Conservation (phyloP, 2,797 vertebrate genomes). For the Orestias chungarensis region DNA sequence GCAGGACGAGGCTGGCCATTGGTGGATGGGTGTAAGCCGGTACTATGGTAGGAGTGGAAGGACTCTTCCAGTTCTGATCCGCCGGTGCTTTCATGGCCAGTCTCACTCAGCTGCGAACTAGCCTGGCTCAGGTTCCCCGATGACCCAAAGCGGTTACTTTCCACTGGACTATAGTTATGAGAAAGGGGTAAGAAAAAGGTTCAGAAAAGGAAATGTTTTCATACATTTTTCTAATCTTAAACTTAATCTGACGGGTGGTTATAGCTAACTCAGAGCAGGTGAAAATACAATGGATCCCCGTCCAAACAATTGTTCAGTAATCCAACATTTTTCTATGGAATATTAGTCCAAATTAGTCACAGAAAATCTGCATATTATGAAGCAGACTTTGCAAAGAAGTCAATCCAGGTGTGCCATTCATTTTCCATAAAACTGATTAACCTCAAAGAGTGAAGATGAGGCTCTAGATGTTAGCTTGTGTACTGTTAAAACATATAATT, state of each 20-base stretch:
- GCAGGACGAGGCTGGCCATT: conserved; percentile 66
- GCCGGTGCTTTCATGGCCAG: conserved; percentile 84
- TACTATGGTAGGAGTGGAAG: conserved; percentile 83
- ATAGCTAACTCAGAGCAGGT: neutral
- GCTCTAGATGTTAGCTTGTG: no score
- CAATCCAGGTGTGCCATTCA: no score
- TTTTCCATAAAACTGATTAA: no score
- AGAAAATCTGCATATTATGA: no score
- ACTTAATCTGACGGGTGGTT: conserved; percentile 12
- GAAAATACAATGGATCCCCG: neutral
- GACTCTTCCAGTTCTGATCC: conserved; percentile 87
- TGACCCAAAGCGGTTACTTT: conserved; percentile 93
- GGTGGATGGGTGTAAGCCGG: conserved; percentile 73
- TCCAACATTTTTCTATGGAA: neutral
- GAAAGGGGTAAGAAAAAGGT: conserved; percentile 49
- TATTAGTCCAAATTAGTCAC: neutral
- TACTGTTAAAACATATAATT: no score
- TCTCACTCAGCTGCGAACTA: conserved; percentile 94
- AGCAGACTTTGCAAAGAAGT: no score
- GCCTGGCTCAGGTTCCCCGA: conserved; percentile 95
- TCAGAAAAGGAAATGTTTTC: conserved; percentile 6
- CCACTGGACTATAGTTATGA: conserved; percentile 85
- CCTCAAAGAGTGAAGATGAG: no score
- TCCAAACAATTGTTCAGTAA: no score
- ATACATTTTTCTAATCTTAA: conserved; percentile 7